These are phyloP conservation scores for Anniella stebbinsi DNA, from an alignment of 2,797 vertebrate genomes.

Conservation along the genomic window DNA sequence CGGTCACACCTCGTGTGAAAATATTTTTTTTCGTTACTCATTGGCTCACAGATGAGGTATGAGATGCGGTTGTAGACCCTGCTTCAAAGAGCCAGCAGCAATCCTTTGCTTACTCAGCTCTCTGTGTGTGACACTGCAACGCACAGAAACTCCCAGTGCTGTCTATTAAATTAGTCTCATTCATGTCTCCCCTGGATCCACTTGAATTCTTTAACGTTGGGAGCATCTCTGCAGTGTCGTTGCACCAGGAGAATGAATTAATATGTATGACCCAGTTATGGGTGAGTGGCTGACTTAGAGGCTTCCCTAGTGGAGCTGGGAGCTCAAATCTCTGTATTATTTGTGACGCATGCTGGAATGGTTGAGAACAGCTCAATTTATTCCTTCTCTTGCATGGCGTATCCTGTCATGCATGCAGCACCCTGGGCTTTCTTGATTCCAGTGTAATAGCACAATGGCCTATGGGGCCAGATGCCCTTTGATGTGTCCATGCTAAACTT, in stretches of 20 bases:
- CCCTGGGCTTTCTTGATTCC: not conserved
- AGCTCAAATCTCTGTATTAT: constrained; percentile 1
- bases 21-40: not conserved
- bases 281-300: constrained; percentile 21
- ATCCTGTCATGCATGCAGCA: not conserved
- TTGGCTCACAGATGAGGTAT: not conserved
- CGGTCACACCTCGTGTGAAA: not conserved
- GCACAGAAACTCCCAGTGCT: not conserved
- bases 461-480: not conserved
- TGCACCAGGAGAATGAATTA: constrained; percentile 11
- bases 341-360: not conserved
- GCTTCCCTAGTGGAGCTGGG: constrained; percentile 15
- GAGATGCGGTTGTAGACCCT: not conserved
- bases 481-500: not conserved
- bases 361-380: not conserved
- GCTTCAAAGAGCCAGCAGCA: not conserved
- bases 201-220: constrained; percentile 11
- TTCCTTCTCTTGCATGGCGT: not conserved
- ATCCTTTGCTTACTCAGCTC: constrained; percentile 15
- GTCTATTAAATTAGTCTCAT: not conserved
- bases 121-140: not conserved
- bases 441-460: not conserved
- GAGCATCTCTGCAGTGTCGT: constrained; percentile 16
- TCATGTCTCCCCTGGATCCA: constrained; percentile 5
- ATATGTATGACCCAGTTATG: constrained; percentile 48